phyloP scores from a whole-genome alignment of 2,113 vertebrate genomes.

The Phainopepla nitens region DNA sequence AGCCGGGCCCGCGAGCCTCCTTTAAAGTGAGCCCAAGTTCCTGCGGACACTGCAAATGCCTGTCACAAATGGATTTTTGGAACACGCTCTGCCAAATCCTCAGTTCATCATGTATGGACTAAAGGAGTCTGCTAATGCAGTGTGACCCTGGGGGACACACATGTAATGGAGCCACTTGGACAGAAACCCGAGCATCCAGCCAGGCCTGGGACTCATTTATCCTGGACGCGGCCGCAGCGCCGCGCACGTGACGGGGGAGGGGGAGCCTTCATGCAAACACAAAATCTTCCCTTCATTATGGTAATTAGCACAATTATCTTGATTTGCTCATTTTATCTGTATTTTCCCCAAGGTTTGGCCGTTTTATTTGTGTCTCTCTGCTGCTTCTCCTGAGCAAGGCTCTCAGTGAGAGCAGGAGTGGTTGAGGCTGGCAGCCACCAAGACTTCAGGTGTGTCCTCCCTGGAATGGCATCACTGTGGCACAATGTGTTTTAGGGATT shows the following conservation, averaged over 20 bases:
- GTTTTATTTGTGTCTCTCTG: background rate
- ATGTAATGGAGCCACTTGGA: conserved; percentile 73
- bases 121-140: conserved; percentile 65
- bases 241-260: background rate
- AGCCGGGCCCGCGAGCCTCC: fast-evolving
- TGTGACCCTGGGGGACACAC: conserved; percentile 70
- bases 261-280: conserved; percentile 35
- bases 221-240: conserved; percentile 12
- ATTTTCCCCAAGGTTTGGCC: background rate
- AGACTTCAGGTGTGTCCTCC: background rate
- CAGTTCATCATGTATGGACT: conserved; percentile 60
- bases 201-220: conserved; percentile 63
- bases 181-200: conserved; percentile 64
- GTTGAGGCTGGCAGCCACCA: background rate
- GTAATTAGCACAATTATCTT: conserved; percentile 41
- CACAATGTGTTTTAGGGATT: too few relatives aligned
- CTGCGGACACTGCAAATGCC: background rate
- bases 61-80: conserved; percentile 37
- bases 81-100: conserved; percentile 34
- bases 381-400: background rate
- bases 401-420: background rate
- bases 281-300: conserved; percentile 18
- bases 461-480: fast-evolving
- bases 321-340: conserved; percentile 2
- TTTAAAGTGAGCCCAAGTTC: conserved; percentile 26